Conservation (phyloP, 2,888 invertebrate genomes). For the Antheraea assamensis region DNA sequence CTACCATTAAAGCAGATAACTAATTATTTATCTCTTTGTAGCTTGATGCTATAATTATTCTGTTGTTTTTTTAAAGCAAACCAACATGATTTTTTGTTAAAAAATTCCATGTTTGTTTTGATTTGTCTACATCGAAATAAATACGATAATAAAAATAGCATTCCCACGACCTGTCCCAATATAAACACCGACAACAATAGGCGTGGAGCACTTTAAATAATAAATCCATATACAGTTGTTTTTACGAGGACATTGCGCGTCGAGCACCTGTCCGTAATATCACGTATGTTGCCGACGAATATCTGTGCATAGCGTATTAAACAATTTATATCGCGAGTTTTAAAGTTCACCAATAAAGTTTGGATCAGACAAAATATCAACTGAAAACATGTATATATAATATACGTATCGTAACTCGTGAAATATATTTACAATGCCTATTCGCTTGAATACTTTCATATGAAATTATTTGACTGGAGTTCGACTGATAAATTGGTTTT, state of each 20-base stretch:
- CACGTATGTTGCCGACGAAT: conserved; percentile 18
- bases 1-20: neutral
- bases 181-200: conserved; percentile 59
- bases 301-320: conserved; percentile 24
- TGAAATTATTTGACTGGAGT: neutral
- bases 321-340: conserved; percentile 22
- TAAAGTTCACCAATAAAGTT: conserved; percentile 5
- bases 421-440: neutral
- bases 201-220: conserved; percentile 67
- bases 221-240: conserved; percentile 68
- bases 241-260: conserved; percentile 66
- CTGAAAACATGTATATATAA: neutral
- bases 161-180: conserved; percentile 45
- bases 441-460: neutral
- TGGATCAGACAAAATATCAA: neutral
- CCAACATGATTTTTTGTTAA: neutral
- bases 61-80: neutral
- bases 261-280: conserved; percentile 66
- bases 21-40: neutral
- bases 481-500: neutral
- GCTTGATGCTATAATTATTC: neutral
- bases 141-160: conserved; percentile 29
- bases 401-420: neutral
- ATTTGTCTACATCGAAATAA: conserved; percentile 24
- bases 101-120: conserved; percentile 12